Evolutionary conservation across 2,113 vertebrate species (phyloP).

Genomic region (Sinocyclocheilus grahami): DNA sequence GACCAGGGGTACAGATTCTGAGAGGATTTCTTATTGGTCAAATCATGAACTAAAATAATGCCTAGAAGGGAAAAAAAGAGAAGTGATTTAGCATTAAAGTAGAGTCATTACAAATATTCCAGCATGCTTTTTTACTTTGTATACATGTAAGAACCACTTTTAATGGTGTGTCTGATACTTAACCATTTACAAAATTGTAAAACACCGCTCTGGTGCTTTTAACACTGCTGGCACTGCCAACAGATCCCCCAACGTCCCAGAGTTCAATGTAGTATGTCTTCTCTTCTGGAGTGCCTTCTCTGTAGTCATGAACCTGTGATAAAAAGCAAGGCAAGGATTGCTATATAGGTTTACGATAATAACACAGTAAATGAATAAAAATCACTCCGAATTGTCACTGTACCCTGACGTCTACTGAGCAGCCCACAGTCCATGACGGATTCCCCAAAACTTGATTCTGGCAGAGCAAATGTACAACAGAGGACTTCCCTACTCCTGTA

Average conservation of each 20-base stretch:
- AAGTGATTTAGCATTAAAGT: background rate
- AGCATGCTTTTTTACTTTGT: background rate
- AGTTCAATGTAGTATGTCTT: slow-evolving; percentile 96
- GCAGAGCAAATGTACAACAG: slow-evolving; percentile 92
- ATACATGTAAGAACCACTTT: background rate
- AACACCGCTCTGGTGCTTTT: slow-evolving; percentile 98
- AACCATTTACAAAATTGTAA: slow-evolving; percentile 96
- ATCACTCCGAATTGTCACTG: background rate
- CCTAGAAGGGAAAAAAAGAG: slow-evolving; percentile 71
- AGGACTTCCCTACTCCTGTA: slow-evolving; percentile 94
- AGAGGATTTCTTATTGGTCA: slow-evolving; percentile 98
- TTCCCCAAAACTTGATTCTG: slow-evolving; percentile 96
- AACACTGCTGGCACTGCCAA: slow-evolving; percentile 91
- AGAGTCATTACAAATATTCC: background rate
- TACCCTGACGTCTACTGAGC: slow-evolving; percentile 97
- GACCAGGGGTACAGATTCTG: slow-evolving; percentile 98
- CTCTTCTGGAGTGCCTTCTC: slow-evolving; percentile 95
- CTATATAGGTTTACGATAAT: background rate
- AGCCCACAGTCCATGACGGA: slow-evolving; percentile 97
- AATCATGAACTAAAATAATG: slow-evolving; percentile 95
- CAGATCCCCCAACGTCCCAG: slow-evolving; percentile 96
- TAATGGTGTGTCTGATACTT: slow-evolving; percentile 28
- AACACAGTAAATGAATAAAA: background rate
- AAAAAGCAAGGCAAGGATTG: background rate
- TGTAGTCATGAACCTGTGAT: slow-evolving; percentile 93